Evolutionary conservation across 2,888 invertebrate genomes (phyloP).

Genomic region (Trachelus iudaicus): DNA sequence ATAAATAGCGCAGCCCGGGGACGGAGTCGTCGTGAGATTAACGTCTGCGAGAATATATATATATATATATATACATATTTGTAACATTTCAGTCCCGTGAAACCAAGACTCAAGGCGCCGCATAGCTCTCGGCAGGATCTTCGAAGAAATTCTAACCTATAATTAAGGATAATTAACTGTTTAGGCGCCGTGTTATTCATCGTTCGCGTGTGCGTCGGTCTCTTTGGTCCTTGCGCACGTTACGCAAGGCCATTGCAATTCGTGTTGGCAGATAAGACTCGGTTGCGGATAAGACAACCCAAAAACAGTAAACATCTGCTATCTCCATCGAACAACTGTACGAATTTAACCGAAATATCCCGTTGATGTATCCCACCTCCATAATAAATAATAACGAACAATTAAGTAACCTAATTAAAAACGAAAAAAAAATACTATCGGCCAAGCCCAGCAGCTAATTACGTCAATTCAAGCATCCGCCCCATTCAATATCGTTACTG

Average conservation of each 20-base stretch:
- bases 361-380: too few relatives aligned
- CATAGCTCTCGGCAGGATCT: background rate
- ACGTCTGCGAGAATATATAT: background rate
- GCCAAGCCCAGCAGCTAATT: too few relatives aligned
- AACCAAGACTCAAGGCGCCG: background rate
- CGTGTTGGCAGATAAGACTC: background rate
- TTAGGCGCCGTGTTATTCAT: constrained; percentile 21
- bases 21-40: background rate
- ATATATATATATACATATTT: too few relatives aligned
- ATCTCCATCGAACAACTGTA: too few relatives aligned
- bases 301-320: too few relatives aligned
- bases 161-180: constrained; percentile 22
- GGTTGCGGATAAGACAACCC: background rate
- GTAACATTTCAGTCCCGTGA: too few relatives aligned
- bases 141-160: constrained; percentile 15
- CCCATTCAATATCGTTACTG: too few relatives aligned
- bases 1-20: background rate
- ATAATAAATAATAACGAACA: too few relatives aligned
- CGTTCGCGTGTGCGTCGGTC: constrained; percentile 4
- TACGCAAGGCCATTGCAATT: background rate
- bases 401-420: too few relatives aligned
- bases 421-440: too few relatives aligned
- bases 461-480: too few relatives aligned
- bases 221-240: constrained; percentile 11
- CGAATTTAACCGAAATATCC: too few relatives aligned